These are phyloP conservation scores for Platycheirus rosarum DNA, from an alignment of 2,888 invertebrate species.

Conservation along the genomic window DNA sequence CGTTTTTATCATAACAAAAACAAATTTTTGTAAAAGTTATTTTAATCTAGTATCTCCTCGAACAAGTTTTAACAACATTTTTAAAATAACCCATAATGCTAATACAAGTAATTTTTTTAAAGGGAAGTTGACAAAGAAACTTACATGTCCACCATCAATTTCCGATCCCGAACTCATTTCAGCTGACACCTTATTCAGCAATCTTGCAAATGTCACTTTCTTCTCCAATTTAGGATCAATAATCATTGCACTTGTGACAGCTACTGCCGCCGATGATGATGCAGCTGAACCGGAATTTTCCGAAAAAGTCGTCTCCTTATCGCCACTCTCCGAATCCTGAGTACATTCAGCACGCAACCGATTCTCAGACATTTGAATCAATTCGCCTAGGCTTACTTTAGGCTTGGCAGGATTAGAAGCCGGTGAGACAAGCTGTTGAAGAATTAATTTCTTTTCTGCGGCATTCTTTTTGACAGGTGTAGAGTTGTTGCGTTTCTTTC, in stretches of 20 bases:
- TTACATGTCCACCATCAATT: constrained; percentile 85
- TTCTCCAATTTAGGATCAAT: constrained; percentile 89
- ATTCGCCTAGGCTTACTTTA: constrained; percentile 87
- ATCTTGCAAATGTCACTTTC: constrained; percentile 90
- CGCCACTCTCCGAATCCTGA: constrained; percentile 83
- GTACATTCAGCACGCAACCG: constrained; percentile 83
- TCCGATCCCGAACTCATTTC: constrained; percentile 91
- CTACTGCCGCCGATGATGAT: constrained; percentile 83
- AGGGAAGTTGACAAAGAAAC: constrained; percentile 16
- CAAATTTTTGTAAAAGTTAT: too few species aligned
- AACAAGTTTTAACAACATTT: too few species aligned
- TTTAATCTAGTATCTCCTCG: too few species aligned
- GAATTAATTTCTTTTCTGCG: constrained; percentile 90
- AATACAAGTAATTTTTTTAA: too few species aligned
- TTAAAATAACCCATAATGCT: too few species aligned
- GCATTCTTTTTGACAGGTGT: constrained; percentile 90
- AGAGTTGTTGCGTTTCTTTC: constrained; percentile 91
- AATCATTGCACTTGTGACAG: constrained; percentile 84
- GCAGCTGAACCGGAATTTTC: constrained; percentile 83
- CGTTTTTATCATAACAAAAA: too few species aligned
- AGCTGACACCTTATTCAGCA: constrained; percentile 89
- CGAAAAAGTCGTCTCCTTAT: constrained; percentile 86
- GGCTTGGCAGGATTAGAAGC: constrained; percentile 84
- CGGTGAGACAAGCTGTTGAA: constrained; percentile 90
- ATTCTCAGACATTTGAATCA: constrained; percentile 88